phyloP scores from a whole-genome alignment of 2,888 invertebrate genomes.

The Andrena marginata region DNA sequence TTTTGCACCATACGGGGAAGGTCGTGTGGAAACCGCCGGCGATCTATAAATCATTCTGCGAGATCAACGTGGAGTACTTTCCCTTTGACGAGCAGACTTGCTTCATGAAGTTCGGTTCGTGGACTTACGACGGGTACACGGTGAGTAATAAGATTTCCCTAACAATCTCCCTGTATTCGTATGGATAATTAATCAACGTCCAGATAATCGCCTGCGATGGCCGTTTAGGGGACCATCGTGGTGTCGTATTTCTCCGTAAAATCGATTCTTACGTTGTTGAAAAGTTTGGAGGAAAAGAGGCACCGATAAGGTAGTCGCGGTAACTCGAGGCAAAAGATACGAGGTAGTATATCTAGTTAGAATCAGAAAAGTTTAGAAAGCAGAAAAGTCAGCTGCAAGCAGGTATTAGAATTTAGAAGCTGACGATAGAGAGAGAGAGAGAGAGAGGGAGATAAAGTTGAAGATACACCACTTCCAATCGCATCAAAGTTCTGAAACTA shows the following conservation, averaged over 20 bases:
- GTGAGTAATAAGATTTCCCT: conserved; percentile 86
- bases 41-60: conserved; percentile 99
- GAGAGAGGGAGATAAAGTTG: too few species aligned
- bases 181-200: conserved; percentile 43
- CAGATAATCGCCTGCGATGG: not conserved
- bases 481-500: too few species aligned
- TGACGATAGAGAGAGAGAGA: too few species aligned
- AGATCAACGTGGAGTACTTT: conserved; percentile 97
- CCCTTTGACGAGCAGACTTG: conserved; percentile 98
- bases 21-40: conserved; percentile 99
- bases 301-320: not conserved
- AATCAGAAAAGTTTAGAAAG: too few species aligned
- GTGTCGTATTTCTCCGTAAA: not conserved
- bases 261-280: not conserved
- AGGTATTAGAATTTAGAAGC: too few species aligned
- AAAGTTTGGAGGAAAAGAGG: not conserved
- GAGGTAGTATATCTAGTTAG: too few species aligned
- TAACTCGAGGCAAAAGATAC: too few species aligned
- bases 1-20: conserved; percentile 96
- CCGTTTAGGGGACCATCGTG: not conserved
- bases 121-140: conserved; percentile 98
- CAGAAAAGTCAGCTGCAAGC: too few species aligned
- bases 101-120: conserved; percentile 97
- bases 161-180: conserved; percentile 1
- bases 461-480: too few species aligned